Evolutionary conservation across 53 echinoderm and acorn worm genomes (phyloP).

Genomic region (Mesocentrotus franciscanus): DNA sequence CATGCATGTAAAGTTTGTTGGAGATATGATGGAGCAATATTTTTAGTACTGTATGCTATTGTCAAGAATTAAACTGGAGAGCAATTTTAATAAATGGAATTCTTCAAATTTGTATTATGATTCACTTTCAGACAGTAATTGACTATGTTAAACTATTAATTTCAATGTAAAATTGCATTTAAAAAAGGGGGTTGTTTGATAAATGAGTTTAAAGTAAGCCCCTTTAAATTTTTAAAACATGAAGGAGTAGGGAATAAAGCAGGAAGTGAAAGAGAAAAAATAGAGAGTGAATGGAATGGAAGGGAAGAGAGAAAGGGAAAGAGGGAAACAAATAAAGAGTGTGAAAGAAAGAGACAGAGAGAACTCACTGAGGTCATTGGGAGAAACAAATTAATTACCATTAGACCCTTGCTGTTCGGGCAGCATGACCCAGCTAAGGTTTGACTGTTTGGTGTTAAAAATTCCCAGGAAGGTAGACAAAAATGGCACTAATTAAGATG

Average conservation of each 20-base stretch:
- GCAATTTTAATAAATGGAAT: no score
- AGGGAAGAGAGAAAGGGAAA: background rate
- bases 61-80: no score
- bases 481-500: slow-evolving; percentile 67
- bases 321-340: background rate
- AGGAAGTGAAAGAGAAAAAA: background rate
- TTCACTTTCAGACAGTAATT: no score
- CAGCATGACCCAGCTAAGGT: slow-evolving; percentile 58
- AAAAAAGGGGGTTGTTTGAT: background rate
- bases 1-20: no score
- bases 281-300: background rate
- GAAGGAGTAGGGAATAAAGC: background rate
- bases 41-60: no score
- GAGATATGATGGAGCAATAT: no score
- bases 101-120: no score
- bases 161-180: no score
- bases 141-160: no score
- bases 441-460: slow-evolving; percentile 51
- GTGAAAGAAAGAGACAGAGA: background rate
- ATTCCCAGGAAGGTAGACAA: slow-evolving; percentile 57
- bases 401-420: slow-evolving; percentile 45
- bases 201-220: background rate
- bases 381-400: slow-evolving; percentile 61
- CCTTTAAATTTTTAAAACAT: background rate
- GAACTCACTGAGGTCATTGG: slow-evolving; percentile 5